A percentile compares a stretch with the other conserved stretches of the same genome.
phyloP scores from a whole-genome alignment of 2,113 vertebrate genomes.

The Phrynocephalus versicolor region DNA sequence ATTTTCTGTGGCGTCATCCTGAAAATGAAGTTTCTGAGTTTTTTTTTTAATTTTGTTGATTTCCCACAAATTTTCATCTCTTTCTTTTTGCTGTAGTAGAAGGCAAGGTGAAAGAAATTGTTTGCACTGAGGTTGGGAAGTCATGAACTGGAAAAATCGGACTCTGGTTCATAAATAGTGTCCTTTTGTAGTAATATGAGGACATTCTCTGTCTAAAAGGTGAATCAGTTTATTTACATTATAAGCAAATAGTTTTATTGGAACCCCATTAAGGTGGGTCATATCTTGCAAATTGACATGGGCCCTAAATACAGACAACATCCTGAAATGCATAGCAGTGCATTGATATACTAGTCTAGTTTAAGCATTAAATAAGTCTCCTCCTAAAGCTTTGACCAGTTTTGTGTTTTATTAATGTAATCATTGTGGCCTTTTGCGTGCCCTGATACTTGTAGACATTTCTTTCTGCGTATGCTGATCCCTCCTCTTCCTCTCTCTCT shows the following conservation, averaged over 20 bases:
- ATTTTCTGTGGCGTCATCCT: neutral
- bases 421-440: neutral
- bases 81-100: neutral
- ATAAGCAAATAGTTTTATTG: slow-evolving; percentile 25
- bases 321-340: slow-evolving; percentile 23
- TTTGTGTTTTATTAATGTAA: neutral
- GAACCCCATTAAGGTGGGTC: slow-evolving; percentile 16
- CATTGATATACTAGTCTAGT: slow-evolving; percentile 10
- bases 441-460: neutral
- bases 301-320: slow-evolving; percentile 35
- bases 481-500: no score
- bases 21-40: neutral
- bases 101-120: slow-evolving; percentile 5
- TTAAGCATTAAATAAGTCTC: slow-evolving; percentile 44
- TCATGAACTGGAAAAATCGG: slow-evolving; percentile 22
- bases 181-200: slow-evolving; percentile 34
- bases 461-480: neutral
- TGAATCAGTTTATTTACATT: slow-evolving; percentile 2
- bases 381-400: neutral
- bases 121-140: neutral
- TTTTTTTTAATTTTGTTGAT: neutral
- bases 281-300: slow-evolving; percentile 28
- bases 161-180: slow-evolving; percentile 38
- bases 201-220: slow-evolving; percentile 22
- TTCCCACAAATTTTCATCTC: neutral